phyloP scores from a whole-genome alignment of 2,797 vertebrate species.

The Hafferia zeledoni region DNA sequence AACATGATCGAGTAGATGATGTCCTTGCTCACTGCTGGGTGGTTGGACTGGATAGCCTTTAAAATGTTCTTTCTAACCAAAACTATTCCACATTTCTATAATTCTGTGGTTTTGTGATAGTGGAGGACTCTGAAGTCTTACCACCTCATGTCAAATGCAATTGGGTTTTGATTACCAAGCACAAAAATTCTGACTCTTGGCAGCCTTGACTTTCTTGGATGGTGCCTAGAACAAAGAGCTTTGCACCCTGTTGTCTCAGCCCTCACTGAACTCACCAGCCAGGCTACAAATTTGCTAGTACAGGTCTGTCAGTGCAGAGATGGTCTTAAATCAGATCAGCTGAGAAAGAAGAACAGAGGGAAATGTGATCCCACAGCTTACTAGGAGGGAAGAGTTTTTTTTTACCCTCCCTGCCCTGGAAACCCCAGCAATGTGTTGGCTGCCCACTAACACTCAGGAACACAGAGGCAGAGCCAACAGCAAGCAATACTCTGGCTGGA shows the following conservation, averaged over 20 bases:
- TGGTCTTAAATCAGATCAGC: background rate
- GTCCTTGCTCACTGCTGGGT: background rate
- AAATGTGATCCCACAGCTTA: background rate
- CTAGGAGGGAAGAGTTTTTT: accelerated
- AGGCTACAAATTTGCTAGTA: background rate
- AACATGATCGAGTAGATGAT: background rate
- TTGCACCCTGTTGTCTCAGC: background rate
- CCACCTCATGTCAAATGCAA: background rate
- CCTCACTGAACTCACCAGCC: background rate
- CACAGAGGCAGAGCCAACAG: accelerated
- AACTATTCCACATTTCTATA: background rate
- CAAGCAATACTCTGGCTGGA: background rate
- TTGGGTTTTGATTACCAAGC: background rate
- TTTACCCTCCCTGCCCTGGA: background rate
- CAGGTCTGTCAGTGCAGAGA: background rate
- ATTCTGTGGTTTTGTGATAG: background rate
- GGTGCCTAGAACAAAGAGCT: background rate
- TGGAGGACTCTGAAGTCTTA: background rate
- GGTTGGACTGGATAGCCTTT: background rate
- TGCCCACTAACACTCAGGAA: background rate
- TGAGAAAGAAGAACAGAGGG: background rate
- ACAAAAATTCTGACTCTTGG: background rate
- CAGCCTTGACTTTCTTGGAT: background rate
- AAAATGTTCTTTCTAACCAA: background rate
- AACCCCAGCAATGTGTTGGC: background rate